Base-by-base conservation (phyloP, 2,113 vertebrate species). In the Ameiurus melas region DNA sequence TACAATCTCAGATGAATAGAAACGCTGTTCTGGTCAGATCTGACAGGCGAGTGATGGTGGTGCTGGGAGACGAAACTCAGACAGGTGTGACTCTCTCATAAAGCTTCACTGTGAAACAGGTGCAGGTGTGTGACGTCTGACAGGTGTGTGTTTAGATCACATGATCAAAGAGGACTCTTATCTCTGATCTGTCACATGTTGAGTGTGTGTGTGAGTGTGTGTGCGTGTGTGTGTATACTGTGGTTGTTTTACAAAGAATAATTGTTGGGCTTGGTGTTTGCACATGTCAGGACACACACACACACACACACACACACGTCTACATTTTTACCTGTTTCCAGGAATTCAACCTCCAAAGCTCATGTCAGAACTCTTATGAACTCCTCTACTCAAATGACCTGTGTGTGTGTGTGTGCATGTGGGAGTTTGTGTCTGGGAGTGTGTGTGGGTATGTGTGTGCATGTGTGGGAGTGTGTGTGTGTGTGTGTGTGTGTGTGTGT, bases 121-220 rank as follows among this genome's bases (percentile, higher is more conserved):
- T 62, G 55, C 57, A 55, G 36, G 57, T 88, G 55, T 83, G 68
- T 53, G n/a, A 51, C 16, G 47, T 43, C 22, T 43, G 57, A 64
- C 82, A 83, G 60, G 60, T 83, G 82, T 83, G 57, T 83, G 57
- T 43, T 64, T 5, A 80, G 22, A 47, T 66, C 82, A 83, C 60
- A n/a, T 66, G 82, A 83, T 64, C 82, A 83, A 83, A 66, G 25
- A 43, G 19, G 20, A 66, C 22, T 83, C 22, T 66, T 39, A 66
- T 47, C 82, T 64, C 19, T 39, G 9, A 58, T 83, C 80, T 25
- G 80, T 66, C 57, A 82, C 53, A 82, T 80, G 77, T 6, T n/a
- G 51, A 80, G 36, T 36, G 36, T 36, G 36, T 1, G 20, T 20
- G 36, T 36, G 36, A 0, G 20, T 20, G 60, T 75, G 84, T 77